These are phyloP conservation scores for Balanococcus diminutus DNA, from an alignment of 2,888 invertebrate genomes.

Conservation along the genomic window DNA sequence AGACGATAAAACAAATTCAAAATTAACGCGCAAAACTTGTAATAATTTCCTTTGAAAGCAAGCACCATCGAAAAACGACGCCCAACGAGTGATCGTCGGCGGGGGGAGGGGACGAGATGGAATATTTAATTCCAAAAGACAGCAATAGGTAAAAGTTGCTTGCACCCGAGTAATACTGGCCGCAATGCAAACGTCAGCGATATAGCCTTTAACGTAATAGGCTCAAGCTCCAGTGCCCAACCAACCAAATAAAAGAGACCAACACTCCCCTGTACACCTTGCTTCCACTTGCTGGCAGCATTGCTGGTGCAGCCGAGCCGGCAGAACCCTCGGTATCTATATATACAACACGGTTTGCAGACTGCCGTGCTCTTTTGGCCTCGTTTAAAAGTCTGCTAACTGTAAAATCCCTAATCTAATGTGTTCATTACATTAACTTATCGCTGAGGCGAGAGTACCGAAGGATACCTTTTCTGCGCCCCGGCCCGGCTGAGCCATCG, in stretches of 20 bases:
- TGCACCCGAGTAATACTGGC: background rate
- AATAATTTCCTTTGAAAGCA: conserved; percentile 18
- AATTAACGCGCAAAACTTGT: conserved; percentile 16
- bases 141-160: conserved; percentile 7
- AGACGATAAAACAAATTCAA: conserved; percentile 15
- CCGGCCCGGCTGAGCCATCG: background rate
- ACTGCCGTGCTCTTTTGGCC: background rate
- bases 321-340: background rate
- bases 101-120: background rate
- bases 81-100: background rate
- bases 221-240: conserved; percentile 2
- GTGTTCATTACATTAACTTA: conserved; percentile 46
- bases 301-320: too few species aligned
- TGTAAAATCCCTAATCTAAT: conserved; percentile 40
- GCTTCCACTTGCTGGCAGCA: too few species aligned
- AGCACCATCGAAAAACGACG: background rate
- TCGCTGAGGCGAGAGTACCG: background rate
- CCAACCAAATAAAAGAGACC: conserved; percentile 38
- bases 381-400: background rate
- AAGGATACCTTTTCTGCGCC: background rate
- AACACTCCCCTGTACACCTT: background rate
- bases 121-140: conserved; percentile 17
- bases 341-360: background rate
- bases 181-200: conserved; percentile 37
- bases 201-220: conserved; percentile 21